Base-by-base conservation (phyloP, 2,888 invertebrate species). In the Steromphala cineraria region DNA sequence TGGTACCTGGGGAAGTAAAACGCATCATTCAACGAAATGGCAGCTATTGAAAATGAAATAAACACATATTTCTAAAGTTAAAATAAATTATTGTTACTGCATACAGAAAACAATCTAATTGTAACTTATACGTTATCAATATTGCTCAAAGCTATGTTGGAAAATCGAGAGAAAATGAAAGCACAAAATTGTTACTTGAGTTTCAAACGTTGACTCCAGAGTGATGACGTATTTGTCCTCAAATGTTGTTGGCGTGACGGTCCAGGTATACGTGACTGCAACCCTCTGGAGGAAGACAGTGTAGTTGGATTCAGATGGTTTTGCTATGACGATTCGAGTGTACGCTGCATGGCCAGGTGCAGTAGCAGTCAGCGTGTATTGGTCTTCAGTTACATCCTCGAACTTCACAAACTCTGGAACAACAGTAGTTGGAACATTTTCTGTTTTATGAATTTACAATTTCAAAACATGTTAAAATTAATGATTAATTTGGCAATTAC, bases 131-230 rank as follows among this genome's bases (percentile, higher is more conserved):
- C n/a, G n/a, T n/a, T n/a, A n/a, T n/a, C n/a, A n/a, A n/a, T n/a
- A n/a, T n/a, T n/a, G n/a, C n/a, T n/a, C n/a, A n/a, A n/a, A n/a
- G n/a, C n/a, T n/a, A n/a, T n/a, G n/a, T n/a, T n/a, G n/a, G n/a
- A n/a, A n/a, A n/a, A n/a, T n/a, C n/a, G n/a, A n/a, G n/a, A n/a
- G n/a, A n/a, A n/a, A n/a, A n/a, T n/a, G n/a, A n/a, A n/a, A n/a
- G n/a, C n/a, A n/a, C n/a, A n/a, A n/a, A n/a, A n/a, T 36, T 46
- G 79, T 81, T 82, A 85, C 85, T 71, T 80, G 82, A 13, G 88
- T 87, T 76, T 87, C 87, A 83, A 89, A 89, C 4, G 87, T 87
- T 8, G 88, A 85, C 52, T 88, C 87, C n/a, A 89, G 78, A 24
- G 79, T 83, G 36, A 89, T 87, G n/a, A 84, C 80, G 46, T 89